Percentiles rank a stretch among this genome's conserved stretches.
Conservation (phyloP, 2,888 invertebrate species). For the Rhagonycha lutea region DNA sequence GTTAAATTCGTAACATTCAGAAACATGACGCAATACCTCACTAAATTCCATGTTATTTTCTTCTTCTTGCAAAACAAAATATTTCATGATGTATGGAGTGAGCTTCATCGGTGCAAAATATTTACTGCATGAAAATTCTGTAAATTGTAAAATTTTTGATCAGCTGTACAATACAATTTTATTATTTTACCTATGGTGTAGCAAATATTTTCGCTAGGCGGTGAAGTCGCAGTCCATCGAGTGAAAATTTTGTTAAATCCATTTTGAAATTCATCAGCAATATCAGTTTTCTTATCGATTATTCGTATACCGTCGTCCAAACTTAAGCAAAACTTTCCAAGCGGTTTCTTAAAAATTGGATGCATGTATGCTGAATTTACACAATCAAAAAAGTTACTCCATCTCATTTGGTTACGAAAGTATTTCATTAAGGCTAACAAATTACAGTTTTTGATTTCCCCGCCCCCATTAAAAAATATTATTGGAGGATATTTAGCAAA, state of each 20-base stretch:
- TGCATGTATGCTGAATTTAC: slow-evolving; percentile 9
- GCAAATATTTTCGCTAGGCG: slow-evolving; percentile 18
- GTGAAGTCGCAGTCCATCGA: slow-evolving; percentile 20
- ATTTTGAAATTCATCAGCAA: slow-evolving; percentile 10
- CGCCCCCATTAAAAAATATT: neutral
- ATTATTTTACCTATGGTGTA: slow-evolving; percentile 23
- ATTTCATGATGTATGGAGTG: neutral
- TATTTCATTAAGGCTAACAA: slow-evolving; percentile 18
- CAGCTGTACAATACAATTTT: neutral
- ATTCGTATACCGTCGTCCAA: slow-evolving; percentile 10
- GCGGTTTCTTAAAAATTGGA: slow-evolving; percentile 6
- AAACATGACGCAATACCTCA: neutral
- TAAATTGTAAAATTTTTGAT: neutral
- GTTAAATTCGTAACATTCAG: neutral
- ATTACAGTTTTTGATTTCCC: neutral
- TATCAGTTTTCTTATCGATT: slow-evolving; percentile 17
- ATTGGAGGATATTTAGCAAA: slow-evolving; percentile 14
- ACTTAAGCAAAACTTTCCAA: slow-evolving; percentile 25
- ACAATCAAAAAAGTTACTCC: slow-evolving; percentile 28
- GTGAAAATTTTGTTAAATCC: slow-evolving; percentile 22
- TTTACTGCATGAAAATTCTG: slow-evolving; percentile 3
- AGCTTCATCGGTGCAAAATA: slow-evolving; percentile 5
- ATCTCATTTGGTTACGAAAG: slow-evolving; percentile 23
- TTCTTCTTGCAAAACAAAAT: neutral
- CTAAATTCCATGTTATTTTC: neutral